phyloP scores from a whole-genome alignment of 2,888 invertebrate species.

The Leptogaster cylindrica region DNA sequence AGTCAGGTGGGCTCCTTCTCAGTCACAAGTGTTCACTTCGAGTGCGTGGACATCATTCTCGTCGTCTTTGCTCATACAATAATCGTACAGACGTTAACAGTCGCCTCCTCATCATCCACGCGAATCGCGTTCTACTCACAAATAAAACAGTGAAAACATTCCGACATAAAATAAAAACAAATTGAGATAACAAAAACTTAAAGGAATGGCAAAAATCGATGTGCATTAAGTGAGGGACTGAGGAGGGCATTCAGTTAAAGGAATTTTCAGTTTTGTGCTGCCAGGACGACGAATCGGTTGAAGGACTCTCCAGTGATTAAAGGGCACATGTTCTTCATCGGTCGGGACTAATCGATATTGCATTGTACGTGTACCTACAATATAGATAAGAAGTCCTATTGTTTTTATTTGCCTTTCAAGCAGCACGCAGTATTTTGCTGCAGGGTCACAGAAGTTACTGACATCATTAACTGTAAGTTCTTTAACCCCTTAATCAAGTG shows the following conservation, averaged over 20 bases:
- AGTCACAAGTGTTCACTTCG: not conserved
- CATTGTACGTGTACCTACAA: too few relatives aligned
- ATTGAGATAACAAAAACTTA: slow-evolving; percentile 19
- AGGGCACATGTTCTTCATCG: slow-evolving; percentile 11
- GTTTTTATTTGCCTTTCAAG: not conserved
- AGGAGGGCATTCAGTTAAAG: slow-evolving; percentile 26
- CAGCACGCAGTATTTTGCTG: slow-evolving; percentile 14
- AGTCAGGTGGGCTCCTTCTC: too few relatives aligned
- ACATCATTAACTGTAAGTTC: slow-evolving; percentile 28
- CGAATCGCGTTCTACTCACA: slow-evolving; percentile 23
- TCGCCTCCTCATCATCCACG: not conserved
- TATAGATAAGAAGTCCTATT: too few relatives aligned
- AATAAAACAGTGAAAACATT: slow-evolving; percentile 24
- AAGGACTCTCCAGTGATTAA: not conserved
- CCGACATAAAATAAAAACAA: too few relatives aligned
- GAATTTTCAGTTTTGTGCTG: slow-evolving; percentile 23
- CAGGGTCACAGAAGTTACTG: slow-evolving; percentile 12
- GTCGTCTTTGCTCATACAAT: too few relatives aligned
- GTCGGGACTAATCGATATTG: slow-evolving; percentile 22
- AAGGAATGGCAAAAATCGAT: slow-evolving; percentile 34
- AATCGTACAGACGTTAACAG: not conserved
- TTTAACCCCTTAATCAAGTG: slow-evolving; percentile 29
- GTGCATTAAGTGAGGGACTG: slow-evolving; percentile 11
- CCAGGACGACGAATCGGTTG: slow-evolving; percentile 20
- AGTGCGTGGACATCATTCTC: slow-evolving; percentile 17